Evolutionary conservation across 1,140 invertebrate genomes (phyloP).

Genomic region (Luehdorfia chinensis): DNA sequence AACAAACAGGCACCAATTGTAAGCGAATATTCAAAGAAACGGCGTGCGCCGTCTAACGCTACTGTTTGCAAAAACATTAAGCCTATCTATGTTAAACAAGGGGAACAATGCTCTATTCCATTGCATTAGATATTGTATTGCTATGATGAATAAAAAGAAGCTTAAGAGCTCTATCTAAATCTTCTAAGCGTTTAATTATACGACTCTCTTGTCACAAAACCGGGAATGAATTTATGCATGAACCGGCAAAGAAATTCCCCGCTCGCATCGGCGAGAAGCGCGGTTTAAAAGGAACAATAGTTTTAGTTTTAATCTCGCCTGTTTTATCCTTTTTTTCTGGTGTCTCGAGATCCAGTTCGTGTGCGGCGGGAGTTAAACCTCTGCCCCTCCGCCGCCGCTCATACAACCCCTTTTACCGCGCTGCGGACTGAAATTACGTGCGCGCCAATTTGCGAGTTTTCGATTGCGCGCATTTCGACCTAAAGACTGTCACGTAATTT

Average conservation of each 20-base stretch:
- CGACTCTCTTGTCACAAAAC: slow-evolving; percentile 43
- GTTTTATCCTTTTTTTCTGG: slow-evolving; percentile 49
- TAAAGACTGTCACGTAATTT: not conserved
- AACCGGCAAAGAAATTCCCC: slow-evolving; percentile 48
- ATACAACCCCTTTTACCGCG: slow-evolving; percentile 15
- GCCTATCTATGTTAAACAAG: not conserved
- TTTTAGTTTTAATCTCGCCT: slow-evolving; percentile 63
- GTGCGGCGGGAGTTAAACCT: slow-evolving; percentile 30
- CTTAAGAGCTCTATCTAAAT: slow-evolving; percentile 48
- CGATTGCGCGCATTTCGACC: not conserved
- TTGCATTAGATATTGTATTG: slow-evolving; percentile 23
- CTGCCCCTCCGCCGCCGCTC: slow-evolving; percentile 20
- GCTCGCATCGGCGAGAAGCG: slow-evolving; percentile 32
- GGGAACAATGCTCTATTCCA: slow-evolving; percentile 31
- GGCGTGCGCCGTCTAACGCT: slow-evolving; percentile 40
- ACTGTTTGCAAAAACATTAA: slow-evolving; percentile 41
- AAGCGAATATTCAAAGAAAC: slow-evolving; percentile 46
- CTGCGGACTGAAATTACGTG: slow-evolving; percentile 37
- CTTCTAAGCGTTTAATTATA: slow-evolving; percentile 58
- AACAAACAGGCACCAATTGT: slow-evolving; percentile 30
- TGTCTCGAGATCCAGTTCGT: slow-evolving; percentile 47
- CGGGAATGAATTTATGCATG: slow-evolving; percentile 69
- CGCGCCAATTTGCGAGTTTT: slow-evolving; percentile 39
- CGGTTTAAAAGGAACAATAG: slow-evolving; percentile 65
- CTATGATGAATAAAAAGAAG: slow-evolving; percentile 22